These are phyloP conservation scores for Drosophila planitibia DNA, from an alignment of 2,888 invertebrate genomes.

Conservation along the genomic window DNA sequence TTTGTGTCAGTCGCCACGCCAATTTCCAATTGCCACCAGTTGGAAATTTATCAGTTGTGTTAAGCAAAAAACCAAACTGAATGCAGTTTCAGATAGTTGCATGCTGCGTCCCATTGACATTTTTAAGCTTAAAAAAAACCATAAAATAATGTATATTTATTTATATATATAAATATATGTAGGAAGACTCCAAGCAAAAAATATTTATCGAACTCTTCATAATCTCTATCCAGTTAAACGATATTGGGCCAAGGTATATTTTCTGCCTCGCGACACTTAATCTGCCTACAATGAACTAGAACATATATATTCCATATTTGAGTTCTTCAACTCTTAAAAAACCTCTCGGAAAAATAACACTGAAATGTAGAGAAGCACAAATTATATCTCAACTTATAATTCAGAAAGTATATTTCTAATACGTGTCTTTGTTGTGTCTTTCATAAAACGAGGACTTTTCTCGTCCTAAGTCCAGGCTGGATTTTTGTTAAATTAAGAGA, in stretches of 20 bases:
- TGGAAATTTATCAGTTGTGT: conserved; percentile 15
- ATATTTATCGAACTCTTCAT: background rate
- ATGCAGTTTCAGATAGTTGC: background rate
- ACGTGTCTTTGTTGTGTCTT: background rate
- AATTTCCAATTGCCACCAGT: conserved; percentile 9
- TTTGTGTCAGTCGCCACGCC: conserved; percentile 1
- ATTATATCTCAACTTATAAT: background rate
- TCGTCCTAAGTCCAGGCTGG: background rate
- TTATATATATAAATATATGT: background rate
- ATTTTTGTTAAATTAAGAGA: background rate
- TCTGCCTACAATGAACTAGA: background rate
- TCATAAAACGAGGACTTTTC: background rate
- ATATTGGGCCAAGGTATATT: background rate
- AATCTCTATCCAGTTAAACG: background rate
- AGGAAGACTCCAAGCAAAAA: background rate
- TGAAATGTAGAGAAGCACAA: background rate
- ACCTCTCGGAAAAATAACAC: background rate
- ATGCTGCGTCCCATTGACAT: background rate
- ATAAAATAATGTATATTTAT: background rate
- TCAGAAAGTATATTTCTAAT: background rate
- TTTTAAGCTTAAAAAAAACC: background rate
- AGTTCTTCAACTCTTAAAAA: background rate
- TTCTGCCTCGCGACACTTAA: background rate
- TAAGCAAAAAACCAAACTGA: background rate
- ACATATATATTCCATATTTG: background rate